Base-by-base conservation (phyloP, 2,888 invertebrate genomes). In the Brachylomia viminalis region DNA sequence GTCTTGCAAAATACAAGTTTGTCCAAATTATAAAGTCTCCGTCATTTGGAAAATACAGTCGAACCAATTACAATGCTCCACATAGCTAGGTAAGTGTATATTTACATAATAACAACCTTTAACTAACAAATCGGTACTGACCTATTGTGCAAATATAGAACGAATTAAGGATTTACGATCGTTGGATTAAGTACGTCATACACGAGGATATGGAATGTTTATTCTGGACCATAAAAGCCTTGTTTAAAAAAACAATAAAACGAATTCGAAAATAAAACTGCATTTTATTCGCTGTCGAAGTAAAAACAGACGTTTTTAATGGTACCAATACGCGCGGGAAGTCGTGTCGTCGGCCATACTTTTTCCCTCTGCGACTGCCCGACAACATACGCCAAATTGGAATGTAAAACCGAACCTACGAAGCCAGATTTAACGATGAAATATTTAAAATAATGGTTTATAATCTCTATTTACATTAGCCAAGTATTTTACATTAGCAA, bases 261-360 rank as follows among this genome's bases (percentile, higher is more conserved):
- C 87, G 86, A 88, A 91, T 91, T 88, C 87, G 88, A 89, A 92
- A 91, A 92, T 91, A 91, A 93, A 93, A 92, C 87, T 91, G 91
- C 90, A 91, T 91, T 93, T 91, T 89, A 90, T 92, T 90, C 84
- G 87, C 88, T 90, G 86, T 85, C 87, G 89, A 89, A 90, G 87
- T 91, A 89, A 91, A 92, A 93, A 91, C 90, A 90, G 87, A 86
- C 87, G 82, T 87, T 91, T 92, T 93, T 92, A 93, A 92, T 90
- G 89, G 87, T 86, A 87, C 88, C 90, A 90, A 92, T 91, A 89
- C 89, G 90, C 87, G 82, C 84, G 86, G 89, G 86, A 87, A 85
- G 84, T 72, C 76, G 76, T 77, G 86, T 87, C 85, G 80, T 27
- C 65, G 42, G 56, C 65, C 72, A 69, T 62, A 69, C 49, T 75